Base-by-base conservation (phyloP, 2,888 invertebrate genomes). In the Oxyteleia sp. region DNA sequence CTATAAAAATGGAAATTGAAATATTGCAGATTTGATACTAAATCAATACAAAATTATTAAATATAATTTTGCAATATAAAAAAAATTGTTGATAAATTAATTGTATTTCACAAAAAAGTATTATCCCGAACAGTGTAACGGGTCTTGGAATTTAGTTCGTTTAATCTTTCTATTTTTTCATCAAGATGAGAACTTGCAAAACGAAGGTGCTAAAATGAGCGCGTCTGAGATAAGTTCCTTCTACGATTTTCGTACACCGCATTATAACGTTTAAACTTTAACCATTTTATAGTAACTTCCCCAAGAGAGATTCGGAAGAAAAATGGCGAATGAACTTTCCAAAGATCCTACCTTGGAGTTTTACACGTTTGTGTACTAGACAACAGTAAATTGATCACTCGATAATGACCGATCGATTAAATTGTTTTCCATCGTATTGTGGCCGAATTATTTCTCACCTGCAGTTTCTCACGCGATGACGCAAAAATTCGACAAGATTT, bases 251-350 rank as follows among this genome's bases (percentile, higher is more conserved):
- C 80, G 75, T 68, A 71, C 75, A 66, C 66, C 72, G 66, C 74
- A 80, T 76, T 82, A 69, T 64, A 59, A 55, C 82, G 79, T 75
- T 84, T 82, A 84, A 84, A 82, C 78, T 84, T 84, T 82, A 79
- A 82, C 82, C 84, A 82, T 64, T 84, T 84, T 82, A 69, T 78
- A 79, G 84, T 79, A 84, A 84, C 74, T 82, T 75, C 20, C 61
- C 61, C 38, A 53, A 49, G 57, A 59, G 68, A 79, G 79, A 82
- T 61, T 61, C 53, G n/a, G 38, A 63, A 69, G 82, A 82, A 84
- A 84, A 84, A 84, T 81, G 68, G 72, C 66, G 51, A 63, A 69
- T 16, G 13, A 81, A 84, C 49, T 84, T 84, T 74, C 49, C 45
- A n/a, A 59, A 64, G 63, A 78, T 41, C 63, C 45, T 26, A 53